Base-by-base conservation (phyloP, 2,113 vertebrate genomes). In the Vombatus ursinus region DNA sequence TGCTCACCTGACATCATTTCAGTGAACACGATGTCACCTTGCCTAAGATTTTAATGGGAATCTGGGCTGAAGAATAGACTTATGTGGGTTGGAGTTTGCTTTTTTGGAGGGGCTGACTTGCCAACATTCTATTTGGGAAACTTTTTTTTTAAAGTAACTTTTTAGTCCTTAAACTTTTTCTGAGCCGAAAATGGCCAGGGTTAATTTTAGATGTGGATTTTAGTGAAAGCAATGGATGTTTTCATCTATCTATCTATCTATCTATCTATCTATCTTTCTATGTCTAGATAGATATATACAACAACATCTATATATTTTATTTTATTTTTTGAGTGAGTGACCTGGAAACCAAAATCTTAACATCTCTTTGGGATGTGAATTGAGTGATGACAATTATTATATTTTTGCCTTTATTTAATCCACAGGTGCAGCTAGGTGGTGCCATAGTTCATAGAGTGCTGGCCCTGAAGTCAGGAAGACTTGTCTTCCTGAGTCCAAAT, bases 31-130 rank as follows among this genome's bases (percentile, higher is more conserved):
- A 3, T 10, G 31, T 50, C 9, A 24, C 52, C 47, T 49, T 37
- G 48, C 14, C 94, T 94, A 95, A 94, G n/a, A 6, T 91, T 50
- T 44, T 52, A 92, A 84, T 96, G 94, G 37, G 22, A 89, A 91
- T 1, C n/a, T 61, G 90, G 92, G 50, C 3, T 93, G 50, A 92
- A 95, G 90, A 37, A 10, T 94, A 93, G 25, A 94, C 89, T 77
- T 52, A 31, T 8, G 61, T 14, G 50, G 26, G 22, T 84, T 84
- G n/a, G 16, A 84, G 14, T 77, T 84, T 22, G 37, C 68, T 84
- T 84, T 84, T 44, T 22, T 44, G n/a, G n/a, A 84, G 68, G 7
- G 93, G 49, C 84, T 48, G 8, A 94, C 44, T 53, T 91, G 49
- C 90, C 14, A 37, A 26, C 26, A 52, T 37, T 47, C 44, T 22